phyloP scores from a whole-genome alignment of 2,113 vertebrate genomes.

The Neogobius melanostomus region DNA sequence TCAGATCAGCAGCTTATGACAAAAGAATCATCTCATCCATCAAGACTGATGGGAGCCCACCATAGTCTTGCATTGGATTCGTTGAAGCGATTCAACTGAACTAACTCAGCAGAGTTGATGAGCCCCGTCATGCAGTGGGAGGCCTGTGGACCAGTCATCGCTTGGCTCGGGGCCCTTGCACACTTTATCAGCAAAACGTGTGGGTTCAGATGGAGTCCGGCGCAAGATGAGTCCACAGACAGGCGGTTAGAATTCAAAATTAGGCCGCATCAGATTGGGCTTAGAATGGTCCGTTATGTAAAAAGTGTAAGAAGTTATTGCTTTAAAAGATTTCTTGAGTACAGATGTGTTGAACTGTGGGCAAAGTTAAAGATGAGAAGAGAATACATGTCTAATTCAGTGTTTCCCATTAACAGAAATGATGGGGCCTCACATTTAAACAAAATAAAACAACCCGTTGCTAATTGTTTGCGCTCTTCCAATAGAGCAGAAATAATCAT shows the following conservation, averaged over 20 bases:
- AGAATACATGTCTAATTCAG: neutral
- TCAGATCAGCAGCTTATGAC: neutral
- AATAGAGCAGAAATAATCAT: neutral
- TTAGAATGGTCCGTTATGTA: conserved; percentile 4
- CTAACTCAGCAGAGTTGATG: conserved; percentile 6
- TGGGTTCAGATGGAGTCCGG: conserved; percentile 26
- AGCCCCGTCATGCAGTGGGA: conserved; percentile 5
- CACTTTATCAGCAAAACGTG: conserved; percentile 21
- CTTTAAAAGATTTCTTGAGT: neutral
- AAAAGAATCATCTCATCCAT: neutral
- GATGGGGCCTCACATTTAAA: no score
- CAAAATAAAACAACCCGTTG: neutral
- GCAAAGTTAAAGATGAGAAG: neutral
- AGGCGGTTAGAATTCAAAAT: conserved; percentile 7
- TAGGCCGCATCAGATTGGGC: neutral
- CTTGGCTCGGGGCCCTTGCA: conserved; percentile 23
- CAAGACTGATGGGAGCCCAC: neutral
- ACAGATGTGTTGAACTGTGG: neutral
- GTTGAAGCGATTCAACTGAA: conserved; percentile 4
- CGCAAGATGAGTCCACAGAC: conserved; percentile 17
- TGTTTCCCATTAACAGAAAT: no score
- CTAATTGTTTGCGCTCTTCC: neutral
- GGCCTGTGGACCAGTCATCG: conserved; percentile 9
- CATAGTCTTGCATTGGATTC: neutral
- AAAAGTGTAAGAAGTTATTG: conserved; percentile 2